Evolutionary conservation across 2,888 invertebrate genomes (phyloP).

Genomic region (Cancer borealis): DNA sequence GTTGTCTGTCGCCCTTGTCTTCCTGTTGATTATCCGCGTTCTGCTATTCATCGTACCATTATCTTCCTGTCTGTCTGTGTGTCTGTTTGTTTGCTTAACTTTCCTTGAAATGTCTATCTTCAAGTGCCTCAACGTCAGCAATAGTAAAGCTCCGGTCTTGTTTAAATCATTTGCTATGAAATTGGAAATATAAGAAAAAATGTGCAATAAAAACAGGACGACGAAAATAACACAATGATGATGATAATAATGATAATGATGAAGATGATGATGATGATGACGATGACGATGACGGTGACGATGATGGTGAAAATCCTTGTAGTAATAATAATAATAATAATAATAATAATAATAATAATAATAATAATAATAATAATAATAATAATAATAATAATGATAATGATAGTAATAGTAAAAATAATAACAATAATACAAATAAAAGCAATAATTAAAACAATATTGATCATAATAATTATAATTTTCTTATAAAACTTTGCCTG

Average conservation of each 20-base stretch:
- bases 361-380: neutral
- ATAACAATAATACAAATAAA: neutral
- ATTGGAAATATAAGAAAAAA: neutral
- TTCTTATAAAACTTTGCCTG: too few species aligned
- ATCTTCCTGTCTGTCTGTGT: neutral
- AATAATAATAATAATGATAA: neutral
- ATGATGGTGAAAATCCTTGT: neutral
- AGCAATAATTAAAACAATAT: neutral
- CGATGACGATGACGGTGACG: neutral
- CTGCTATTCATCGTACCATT: neutral
- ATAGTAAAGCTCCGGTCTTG: neutral
- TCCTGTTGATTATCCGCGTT: neutral
- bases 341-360: slow-evolving; percentile 13
- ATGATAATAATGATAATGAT: neutral
- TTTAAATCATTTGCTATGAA: neutral
- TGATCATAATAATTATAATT: neutral
- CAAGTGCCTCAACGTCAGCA: neutral
- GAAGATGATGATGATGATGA: neutral
- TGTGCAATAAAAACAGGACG: neutral
- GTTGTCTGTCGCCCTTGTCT: slow-evolving; percentile 6
- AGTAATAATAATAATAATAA: neutral
- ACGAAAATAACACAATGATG: neutral
- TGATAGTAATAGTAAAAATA: neutral
- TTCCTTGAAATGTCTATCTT: neutral
- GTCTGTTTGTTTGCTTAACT: slow-evolving; percentile 15